Evolutionary conservation across 2,888 invertebrate genomes (phyloP).

Genomic region (Andrena bicolor): DNA sequence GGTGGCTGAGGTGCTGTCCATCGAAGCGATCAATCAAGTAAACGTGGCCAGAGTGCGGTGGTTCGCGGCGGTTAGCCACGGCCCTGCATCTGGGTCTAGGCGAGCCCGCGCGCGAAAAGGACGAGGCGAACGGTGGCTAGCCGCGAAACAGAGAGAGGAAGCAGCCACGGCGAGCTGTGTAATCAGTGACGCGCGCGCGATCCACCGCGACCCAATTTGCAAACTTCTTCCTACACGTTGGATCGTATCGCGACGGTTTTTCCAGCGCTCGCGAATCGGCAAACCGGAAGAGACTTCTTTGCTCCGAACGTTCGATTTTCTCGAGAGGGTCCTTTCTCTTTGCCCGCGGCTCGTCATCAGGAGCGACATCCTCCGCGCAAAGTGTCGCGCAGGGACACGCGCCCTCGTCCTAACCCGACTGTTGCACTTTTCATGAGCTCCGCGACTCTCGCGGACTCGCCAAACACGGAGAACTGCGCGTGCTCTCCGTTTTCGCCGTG

Average conservation of each 20-base stretch:
- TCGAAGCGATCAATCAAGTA: conserved; percentile 7
- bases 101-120: conserved; percentile 48
- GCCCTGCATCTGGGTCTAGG: conserved; percentile 74
- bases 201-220: conserved; percentile 79
- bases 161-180: conserved; percentile 60
- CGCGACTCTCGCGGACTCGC: conserved; percentile 39
- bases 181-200: conserved; percentile 76
- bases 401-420: conserved; percentile 24
- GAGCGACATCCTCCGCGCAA: background rate
- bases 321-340: conserved; percentile 18
- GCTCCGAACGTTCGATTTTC: background rate
- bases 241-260: conserved; percentile 34
- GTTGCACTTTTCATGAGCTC: conserved; percentile 68
- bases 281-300: conserved; percentile 42
- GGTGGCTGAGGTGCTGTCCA: background rate
- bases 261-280: conserved; percentile 20
- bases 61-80: conserved; percentile 39
- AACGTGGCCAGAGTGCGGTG: background rate
- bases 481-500: conserved; percentile 61
- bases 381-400: background rate
- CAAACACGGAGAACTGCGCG: conserved; percentile 66
- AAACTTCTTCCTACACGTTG: conserved; percentile 76
- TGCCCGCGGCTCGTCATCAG: background rate
- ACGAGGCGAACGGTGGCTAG: conserved; percentile 13
- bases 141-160: conserved; percentile 23